Percentiles rank a stretch among this genome's conserved stretches.
phyloP scores from a whole-genome alignment of 2,888 invertebrate species.

The Ennomos erosarius region DNA sequence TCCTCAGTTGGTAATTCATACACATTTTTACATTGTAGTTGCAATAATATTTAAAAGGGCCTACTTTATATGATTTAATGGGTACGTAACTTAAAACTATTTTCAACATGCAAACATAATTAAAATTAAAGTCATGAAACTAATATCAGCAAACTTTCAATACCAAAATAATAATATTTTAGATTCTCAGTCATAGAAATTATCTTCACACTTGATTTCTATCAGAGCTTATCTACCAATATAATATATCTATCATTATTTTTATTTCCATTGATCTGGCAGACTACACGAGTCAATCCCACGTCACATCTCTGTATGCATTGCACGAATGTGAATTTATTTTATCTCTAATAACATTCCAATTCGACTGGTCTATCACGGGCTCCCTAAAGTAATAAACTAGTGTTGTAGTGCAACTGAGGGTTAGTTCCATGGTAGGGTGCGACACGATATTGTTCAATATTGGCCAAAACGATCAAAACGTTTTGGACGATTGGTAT shows the following conservation, averaged over 20 bases:
- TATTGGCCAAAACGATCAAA: neutral
- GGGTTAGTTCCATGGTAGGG: constrained; percentile 53
- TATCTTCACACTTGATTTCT: constrained; percentile 5
- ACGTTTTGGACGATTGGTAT: no score
- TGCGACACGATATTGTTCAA: constrained; percentile 37
- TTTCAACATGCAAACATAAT: no score
- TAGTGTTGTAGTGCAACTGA: constrained; percentile 55
- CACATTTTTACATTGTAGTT: no score
- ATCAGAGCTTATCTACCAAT: constrained; percentile 1
- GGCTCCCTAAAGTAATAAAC: constrained; percentile 81
- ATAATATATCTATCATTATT: constrained; percentile 49
- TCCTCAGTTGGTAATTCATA: no score
- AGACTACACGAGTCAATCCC: constrained; percentile 58
- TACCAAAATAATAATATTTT: no score
- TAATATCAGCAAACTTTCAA: no score
- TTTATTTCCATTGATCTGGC: constrained; percentile 55
- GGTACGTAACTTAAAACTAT: no score
- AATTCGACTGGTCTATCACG: constrained; percentile 64
- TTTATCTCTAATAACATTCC: constrained; percentile 84
- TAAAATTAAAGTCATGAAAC: no score
- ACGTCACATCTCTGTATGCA: constrained; percentile 66
- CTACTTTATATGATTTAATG: no score
- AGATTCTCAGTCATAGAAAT: no score
- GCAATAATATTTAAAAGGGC: no score
- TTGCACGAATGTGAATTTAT: constrained; percentile 72